Percentiles rank a stretch among this genome's conserved stretches.
Evolutionary conservation across 1,140 invertebrate species (phyloP).

Genomic region (Diorhabda sublineata): DNA sequence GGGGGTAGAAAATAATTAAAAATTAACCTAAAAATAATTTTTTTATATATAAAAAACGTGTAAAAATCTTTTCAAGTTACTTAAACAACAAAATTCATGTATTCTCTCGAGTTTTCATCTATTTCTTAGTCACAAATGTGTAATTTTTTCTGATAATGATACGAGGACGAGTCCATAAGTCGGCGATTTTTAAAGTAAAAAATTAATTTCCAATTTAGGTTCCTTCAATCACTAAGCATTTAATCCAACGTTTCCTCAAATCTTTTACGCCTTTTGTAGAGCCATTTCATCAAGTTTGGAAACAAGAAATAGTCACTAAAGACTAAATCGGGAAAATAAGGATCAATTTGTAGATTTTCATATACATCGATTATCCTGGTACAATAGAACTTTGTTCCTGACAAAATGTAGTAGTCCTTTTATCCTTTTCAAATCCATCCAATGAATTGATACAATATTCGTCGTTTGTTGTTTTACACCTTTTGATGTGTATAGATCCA

Average conservation of each 20-base stretch:
- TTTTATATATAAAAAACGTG: too few relatives aligned
- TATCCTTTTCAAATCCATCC: neutral
- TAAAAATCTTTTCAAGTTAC: too few relatives aligned
- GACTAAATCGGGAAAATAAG: neutral
- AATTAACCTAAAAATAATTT: too few relatives aligned
- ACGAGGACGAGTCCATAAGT: neutral
- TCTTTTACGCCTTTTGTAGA: slow-evolving; percentile 10
- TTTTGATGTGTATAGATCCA: neutral
- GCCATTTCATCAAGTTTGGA: neutral
- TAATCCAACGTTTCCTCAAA: neutral
- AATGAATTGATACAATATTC: neutral
- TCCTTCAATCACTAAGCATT: neutral
- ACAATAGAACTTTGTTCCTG: neutral
- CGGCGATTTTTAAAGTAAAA: neutral
- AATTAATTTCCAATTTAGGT: neutral
- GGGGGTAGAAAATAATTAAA: too few relatives aligned
- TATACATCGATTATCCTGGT: neutral
- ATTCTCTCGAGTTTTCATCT: neutral
- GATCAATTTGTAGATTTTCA: neutral
- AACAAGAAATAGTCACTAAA: neutral
- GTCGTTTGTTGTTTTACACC: neutral
- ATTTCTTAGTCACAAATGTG: neutral
- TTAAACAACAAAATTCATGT: too few relatives aligned
- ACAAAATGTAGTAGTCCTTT: neutral
- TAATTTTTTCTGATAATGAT: neutral